These are phyloP conservation scores for Clarias fuscus DNA, from an alignment of 2,797 vertebrate genomes.

Conservation along the genomic window DNA sequence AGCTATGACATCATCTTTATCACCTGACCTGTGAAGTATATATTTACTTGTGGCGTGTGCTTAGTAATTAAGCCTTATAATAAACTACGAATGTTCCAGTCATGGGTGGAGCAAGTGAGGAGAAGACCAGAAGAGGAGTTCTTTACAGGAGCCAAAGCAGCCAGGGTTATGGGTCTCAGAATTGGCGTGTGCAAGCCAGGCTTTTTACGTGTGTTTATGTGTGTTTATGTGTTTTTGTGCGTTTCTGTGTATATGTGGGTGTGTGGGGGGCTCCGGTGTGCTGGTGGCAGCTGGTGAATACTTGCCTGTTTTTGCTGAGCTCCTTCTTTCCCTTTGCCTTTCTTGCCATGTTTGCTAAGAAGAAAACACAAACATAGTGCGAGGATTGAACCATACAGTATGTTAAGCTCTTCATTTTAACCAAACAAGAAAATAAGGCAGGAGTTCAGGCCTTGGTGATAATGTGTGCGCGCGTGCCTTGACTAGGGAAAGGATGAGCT, in stretches of 20 bases:
- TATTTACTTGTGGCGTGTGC: not conserved
- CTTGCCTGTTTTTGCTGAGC: constrained; percentile 84
- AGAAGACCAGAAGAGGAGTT: constrained; percentile 29
- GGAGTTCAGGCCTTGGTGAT: constrained; percentile 13
- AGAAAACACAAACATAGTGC: constrained; percentile 74
- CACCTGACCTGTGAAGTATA: not conserved
- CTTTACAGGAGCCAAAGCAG: constrained; percentile 33
- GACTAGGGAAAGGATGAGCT: not conserved
- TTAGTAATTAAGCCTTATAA: not conserved
- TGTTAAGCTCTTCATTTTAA: constrained; percentile 55
- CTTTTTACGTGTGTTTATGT: not conserved
- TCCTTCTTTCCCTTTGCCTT: constrained; percentile 79
- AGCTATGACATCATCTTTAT: not conserved
- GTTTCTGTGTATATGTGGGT: not conserved
- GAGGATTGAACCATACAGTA: constrained; percentile 62
- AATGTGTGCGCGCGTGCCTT: constrained; percentile 2
- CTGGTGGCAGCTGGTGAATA: constrained; percentile 47
- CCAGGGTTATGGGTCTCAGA: not conserved
- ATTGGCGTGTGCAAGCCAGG: not conserved
- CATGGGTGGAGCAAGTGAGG: constrained; percentile 1
- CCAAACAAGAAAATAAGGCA: not conserved
- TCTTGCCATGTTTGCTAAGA: constrained; percentile 84
- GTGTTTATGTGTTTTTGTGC: not conserved
- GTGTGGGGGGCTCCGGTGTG: not conserved
- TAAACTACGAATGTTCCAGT: not conserved